Conservation (phyloP, 2,113 vertebrate genomes). For the Sinocyclocheilus grahami region DNA sequence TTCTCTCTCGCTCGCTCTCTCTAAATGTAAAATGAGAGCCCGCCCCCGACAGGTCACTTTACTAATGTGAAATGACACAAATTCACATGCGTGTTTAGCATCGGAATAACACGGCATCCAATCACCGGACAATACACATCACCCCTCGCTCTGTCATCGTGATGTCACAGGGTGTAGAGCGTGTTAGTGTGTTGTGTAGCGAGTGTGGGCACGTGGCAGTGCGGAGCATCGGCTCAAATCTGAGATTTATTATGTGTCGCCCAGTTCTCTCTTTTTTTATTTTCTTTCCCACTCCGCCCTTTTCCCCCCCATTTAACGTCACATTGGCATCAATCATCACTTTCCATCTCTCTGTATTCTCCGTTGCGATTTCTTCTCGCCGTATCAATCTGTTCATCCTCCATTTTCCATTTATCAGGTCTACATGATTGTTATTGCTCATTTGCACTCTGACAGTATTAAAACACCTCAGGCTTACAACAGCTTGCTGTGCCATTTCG, state of each 20-base stretch:
- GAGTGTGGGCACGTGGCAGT: slow-evolving; percentile 47
- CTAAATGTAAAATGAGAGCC: slow-evolving; percentile 45
- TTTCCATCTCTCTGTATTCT: slow-evolving; percentile 46
- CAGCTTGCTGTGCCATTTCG: not conserved
- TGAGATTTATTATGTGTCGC: slow-evolving; percentile 51
- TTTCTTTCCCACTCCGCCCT: slow-evolving; percentile 31
- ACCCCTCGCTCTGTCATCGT: slow-evolving; percentile 41
- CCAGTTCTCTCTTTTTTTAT: not conserved
- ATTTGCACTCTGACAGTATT: slow-evolving; percentile 31
- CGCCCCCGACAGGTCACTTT: slow-evolving; percentile 43
- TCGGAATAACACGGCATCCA: slow-evolving; percentile 38
- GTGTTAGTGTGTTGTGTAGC: slow-evolving; percentile 28
- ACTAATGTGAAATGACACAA: slow-evolving; percentile 52
- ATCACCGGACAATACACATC: slow-evolving; percentile 36
- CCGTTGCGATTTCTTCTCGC: slow-evolving; percentile 40
- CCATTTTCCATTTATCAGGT: slow-evolving; percentile 47
- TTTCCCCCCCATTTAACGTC: slow-evolving; percentile 42
- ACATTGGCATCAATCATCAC: slow-evolving; percentile 52
- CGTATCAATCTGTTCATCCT: slow-evolving; percentile 45
- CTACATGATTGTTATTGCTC: slow-evolving; percentile 42
- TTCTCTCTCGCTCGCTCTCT: slow-evolving; percentile 54
- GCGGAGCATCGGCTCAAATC: slow-evolving; percentile 53
- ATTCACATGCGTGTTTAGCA: slow-evolving; percentile 43
- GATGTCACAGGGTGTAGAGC: slow-evolving; percentile 47
- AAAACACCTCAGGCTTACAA: slow-evolving; percentile 41